Base-by-base conservation (phyloP, 2,113 vertebrate genomes). In the Ammospiza caudacuta region DNA sequence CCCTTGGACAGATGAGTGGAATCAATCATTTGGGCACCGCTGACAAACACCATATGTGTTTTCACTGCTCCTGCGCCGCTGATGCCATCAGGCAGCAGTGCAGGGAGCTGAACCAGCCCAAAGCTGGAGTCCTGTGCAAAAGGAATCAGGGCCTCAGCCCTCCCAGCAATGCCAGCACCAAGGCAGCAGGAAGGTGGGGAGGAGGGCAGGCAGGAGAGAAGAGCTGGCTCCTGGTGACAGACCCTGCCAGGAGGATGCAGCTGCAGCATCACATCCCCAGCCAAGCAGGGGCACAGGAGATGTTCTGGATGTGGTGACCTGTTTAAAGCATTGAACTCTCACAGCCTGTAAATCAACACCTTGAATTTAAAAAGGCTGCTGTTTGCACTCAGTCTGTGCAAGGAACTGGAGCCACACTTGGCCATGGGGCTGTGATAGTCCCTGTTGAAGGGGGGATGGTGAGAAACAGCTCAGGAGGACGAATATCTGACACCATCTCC, bases 11-110 rank as follows among this genome's bases (percentile, higher is more conserved):
- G 92, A 90, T 64, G n/a, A 83, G 69, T 31, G 64, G 68, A 92
- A 94, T 83, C 91, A 78, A 89, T 92, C 86, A 78, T 20, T 70
- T 63, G 88, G 76, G 91, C 76, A 83, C 49, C 59, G 41, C 61
- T 87, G 83, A 83, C 61, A 41, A 81, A 7, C 86, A 81, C 55
- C 9, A 5, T 23, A 46, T 22, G 76, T 3, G 21, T 16, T 81
- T 88, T 74, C 2, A 1, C 54, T 39, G 75, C 75, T 91, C 29
- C 35, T 37, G 62, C 0, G 0, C 41, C 3, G 5, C 82, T 49
- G 70, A 35, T 10, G 46, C 0, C 2, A 76, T 9, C 79, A 41
- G 67, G 54, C 63, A 62, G 14, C 37, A n/a, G 67, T 1, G 37
- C 28, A 27, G 75, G 82, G 67, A 92, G 78, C 70, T 69, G 52